These are phyloP conservation scores for Morpho achilles DNA, from an alignment of 2,888 invertebrate species.

Conservation along the genomic window DNA sequence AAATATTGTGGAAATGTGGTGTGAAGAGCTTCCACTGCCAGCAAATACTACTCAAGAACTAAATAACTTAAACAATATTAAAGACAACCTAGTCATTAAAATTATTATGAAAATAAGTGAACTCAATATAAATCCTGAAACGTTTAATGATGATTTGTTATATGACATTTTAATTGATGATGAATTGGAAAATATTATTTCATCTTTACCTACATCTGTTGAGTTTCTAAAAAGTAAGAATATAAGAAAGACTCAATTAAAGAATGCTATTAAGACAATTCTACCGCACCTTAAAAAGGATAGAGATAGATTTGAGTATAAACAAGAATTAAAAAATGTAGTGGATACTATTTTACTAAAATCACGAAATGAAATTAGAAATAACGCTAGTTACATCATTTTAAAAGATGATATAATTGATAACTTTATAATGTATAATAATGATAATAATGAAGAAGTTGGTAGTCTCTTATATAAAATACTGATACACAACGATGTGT, in stretches of 20 bases:
- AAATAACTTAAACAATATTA: conserved; percentile 31
- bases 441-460: conserved; percentile 39
- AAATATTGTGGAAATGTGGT: conserved; percentile 49
- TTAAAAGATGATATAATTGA: conserved; percentile 44
- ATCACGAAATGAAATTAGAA: conserved; percentile 18
- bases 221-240: conserved; percentile 35
- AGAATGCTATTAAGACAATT: conserved; percentile 36
- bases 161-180: conserved; percentile 43
- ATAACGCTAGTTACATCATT: conserved; percentile 2
- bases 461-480: conserved; percentile 37
- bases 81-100: conserved; percentile 41
- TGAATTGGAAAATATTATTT: conserved; percentile 42
- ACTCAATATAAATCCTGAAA: conserved; percentile 43
- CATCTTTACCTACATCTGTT: conserved; percentile 34
- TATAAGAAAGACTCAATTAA: conserved; percentile 39
- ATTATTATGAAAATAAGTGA: conserved; percentile 52
- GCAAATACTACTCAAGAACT: conserved; percentile 32
- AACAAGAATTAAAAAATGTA: conserved; percentile 41
- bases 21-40: conserved; percentile 42
- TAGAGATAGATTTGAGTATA: conserved; percentile 42
- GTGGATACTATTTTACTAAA: conserved; percentile 38
- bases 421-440: conserved; percentile 44
- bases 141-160: conserved; percentile 41
- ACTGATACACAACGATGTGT: conserved; percentile 39
- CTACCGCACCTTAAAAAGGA: conserved; percentile 45